Percentiles rank a stretch among this genome's conserved stretches.
These are phyloP conservation scores for Drosophila ironensis DNA, from an alignment of 1,140 invertebrate genomes.

Conservation along the genomic window DNA sequence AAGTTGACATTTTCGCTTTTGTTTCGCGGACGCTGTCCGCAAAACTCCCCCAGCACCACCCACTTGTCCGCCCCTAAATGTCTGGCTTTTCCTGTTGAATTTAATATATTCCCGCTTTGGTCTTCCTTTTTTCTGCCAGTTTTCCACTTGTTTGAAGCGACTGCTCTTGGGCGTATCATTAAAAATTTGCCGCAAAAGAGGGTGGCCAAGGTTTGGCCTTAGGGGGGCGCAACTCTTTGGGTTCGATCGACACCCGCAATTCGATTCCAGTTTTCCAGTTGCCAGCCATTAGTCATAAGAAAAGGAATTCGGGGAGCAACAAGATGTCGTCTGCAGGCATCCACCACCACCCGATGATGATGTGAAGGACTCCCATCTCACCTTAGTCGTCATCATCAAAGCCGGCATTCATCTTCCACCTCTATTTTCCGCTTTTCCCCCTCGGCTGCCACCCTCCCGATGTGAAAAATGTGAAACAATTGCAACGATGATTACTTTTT, in stretches of 20 bases:
- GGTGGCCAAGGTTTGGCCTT: slow-evolving; percentile 19
- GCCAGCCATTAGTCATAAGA: slow-evolving; percentile 54
- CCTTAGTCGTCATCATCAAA: slow-evolving; percentile 61
- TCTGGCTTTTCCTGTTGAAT: slow-evolving; percentile 30
- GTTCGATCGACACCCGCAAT: slow-evolving; percentile 46
- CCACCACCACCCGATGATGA: slow-evolving; percentile 12
- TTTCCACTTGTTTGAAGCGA: slow-evolving; percentile 41
- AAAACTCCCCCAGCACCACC: background rate
- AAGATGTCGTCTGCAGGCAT: slow-evolving; percentile 73
- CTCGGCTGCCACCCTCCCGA: slow-evolving; percentile 7
- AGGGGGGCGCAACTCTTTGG: slow-evolving; percentile 44
- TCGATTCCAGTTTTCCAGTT: slow-evolving; percentile 54
- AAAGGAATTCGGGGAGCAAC: slow-evolving; percentile 31
- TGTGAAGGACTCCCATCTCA: slow-evolving; percentile 17
- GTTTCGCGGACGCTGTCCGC: slow-evolving; percentile 46
- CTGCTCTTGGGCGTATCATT: slow-evolving; percentile 39
- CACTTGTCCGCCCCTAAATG: background rate
- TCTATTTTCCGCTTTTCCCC: too few species aligned
- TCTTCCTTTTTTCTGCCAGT: slow-evolving; percentile 9
- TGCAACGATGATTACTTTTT: slow-evolving; percentile 79
- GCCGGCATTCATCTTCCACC: slow-evolving; percentile 74
- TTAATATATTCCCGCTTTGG: slow-evolving; percentile 23
- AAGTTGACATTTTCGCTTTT: slow-evolving; percentile 51
- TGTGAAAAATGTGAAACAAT: slow-evolving; percentile 78
- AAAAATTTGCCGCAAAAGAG: slow-evolving; percentile 15